phyloP scores from a whole-genome alignment of 2,888 invertebrate species.

The Labia minor region DNA sequence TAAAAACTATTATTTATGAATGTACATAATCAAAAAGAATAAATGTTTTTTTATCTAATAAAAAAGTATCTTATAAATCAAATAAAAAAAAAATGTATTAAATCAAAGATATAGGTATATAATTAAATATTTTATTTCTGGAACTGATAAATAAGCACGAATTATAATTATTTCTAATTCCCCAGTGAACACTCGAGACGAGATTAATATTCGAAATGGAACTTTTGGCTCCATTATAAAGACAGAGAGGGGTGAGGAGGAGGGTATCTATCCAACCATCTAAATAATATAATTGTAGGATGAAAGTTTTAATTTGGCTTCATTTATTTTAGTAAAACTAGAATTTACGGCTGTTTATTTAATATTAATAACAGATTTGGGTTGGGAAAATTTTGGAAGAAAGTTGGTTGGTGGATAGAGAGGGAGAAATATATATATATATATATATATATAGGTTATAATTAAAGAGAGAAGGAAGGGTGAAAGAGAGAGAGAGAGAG shows the following conservation, averaged over 20 bases:
- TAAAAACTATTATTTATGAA: no score
- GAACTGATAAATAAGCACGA: no score
- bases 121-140: no score
- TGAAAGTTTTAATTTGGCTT: slow-evolving; percentile 6
- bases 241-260: no score
- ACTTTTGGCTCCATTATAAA: not conserved
- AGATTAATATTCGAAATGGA: not conserved
- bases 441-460: no score
- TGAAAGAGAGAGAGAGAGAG: not conserved
- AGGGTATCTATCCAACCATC: not conserved
- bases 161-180: no score
- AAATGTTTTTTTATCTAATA: no score
- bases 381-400: not conserved
- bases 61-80: no score
- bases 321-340: slow-evolving; percentile 5
- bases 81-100: no score
- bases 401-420: not conserved
- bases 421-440: not conserved
- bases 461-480: not conserved
- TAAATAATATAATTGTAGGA: slow-evolving; percentile 13
- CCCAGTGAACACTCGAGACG: not conserved
- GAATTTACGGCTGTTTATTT: slow-evolving; percentile 2
- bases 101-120: no score
- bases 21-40: no score
- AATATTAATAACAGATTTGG: slow-evolving; percentile 4